phyloP scores from a whole-genome alignment of 2,113 vertebrate species.

The Xiphophorus hellerii region DNA sequence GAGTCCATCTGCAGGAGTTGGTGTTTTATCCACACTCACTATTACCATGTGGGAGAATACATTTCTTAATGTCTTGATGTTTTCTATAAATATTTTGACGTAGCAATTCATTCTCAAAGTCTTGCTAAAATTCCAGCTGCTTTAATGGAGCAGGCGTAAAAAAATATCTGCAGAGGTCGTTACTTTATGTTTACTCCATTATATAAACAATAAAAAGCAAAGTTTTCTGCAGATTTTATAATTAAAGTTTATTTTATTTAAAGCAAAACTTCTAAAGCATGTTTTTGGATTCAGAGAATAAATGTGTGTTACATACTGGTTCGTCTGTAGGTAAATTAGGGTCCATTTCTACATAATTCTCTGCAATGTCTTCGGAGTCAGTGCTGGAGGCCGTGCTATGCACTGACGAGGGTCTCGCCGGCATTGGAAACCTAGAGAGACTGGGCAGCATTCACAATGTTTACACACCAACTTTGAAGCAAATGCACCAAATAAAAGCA shows the following conservation, averaged over 20 bases:
- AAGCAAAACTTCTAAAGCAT: background rate
- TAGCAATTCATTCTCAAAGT: conserved; percentile 1
- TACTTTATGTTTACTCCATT: background rate
- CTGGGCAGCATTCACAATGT: conserved; percentile 85
- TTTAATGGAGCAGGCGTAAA: conserved; percentile 3
- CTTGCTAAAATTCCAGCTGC: background rate
- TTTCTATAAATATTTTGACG: conserved; percentile 18
- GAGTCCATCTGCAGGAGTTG: conserved; percentile 76
- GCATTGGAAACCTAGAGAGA: conserved; percentile 93
- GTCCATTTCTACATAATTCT: conserved; percentile 97
- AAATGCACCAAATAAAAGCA: conserved; percentile 31
- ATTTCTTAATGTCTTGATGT: conserved; percentile 20
- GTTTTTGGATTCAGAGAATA: conserved; percentile 58
- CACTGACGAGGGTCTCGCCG: conserved; percentile 92
- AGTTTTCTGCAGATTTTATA: conserved; percentile 10
- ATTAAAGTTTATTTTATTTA: background rate
- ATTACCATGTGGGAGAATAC: conserved; percentile 21
- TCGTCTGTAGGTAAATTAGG: conserved; percentile 93
- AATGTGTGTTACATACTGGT: conserved; percentile 88
- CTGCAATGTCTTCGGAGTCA: conserved; percentile 96
- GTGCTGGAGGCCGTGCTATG: conserved; percentile 98
- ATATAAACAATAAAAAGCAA: conserved; percentile 3
- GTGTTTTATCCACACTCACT: conserved; percentile 22
- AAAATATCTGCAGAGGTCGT: background rate
- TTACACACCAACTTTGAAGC: conserved; percentile 73